Conservation (phyloP, 2,113 vertebrate genomes). For the Serinus canaria region DNA sequence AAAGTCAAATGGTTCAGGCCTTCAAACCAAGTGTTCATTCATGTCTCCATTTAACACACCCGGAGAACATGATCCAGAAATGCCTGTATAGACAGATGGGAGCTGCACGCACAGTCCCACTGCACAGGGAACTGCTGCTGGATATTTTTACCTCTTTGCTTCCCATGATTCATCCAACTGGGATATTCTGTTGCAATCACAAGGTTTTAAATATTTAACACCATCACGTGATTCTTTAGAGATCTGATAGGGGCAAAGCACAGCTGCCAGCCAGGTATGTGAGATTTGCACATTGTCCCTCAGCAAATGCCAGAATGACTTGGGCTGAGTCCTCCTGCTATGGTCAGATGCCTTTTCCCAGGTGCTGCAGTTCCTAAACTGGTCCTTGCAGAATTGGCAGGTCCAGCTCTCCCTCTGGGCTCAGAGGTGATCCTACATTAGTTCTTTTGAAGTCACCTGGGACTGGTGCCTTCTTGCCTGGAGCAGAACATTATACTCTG, state of each 20-base stretch:
- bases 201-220: neutral
- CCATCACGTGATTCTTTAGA: neutral
- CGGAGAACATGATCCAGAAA: neutral
- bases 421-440: neutral
- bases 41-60: neutral
- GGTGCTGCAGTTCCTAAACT: neutral
- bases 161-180: neutral
- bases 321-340: neutral
- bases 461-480: neutral
- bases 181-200: neutral
- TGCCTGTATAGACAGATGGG: neutral
- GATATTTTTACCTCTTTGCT: neutral
- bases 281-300: neutral
- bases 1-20: neutral
- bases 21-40: neutral
- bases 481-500: neutral
- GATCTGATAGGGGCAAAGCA: neutral
- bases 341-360: neutral
- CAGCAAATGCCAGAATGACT: neutral
- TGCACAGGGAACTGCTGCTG: neutral
- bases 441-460: neutral
- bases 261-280: neutral
- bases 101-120: neutral
- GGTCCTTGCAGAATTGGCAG: neutral
- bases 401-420: neutral